Conservation (phyloP, 2,797 vertebrate species). For the Acropternis orthonyx region DNA sequence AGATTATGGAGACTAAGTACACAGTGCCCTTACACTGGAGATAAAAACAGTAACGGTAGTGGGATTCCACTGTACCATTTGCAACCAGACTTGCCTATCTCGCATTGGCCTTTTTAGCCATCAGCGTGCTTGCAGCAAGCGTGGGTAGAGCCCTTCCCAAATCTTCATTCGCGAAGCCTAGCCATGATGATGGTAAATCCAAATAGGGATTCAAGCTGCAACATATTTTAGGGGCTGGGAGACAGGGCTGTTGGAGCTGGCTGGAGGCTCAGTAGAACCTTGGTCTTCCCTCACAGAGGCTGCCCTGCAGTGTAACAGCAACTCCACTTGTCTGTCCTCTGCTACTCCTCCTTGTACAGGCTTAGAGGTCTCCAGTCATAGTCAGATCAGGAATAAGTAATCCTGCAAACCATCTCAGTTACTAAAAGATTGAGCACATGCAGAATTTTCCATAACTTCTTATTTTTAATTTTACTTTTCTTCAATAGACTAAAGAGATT, state of each 20-base stretch:
- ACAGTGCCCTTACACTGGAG: neutral
- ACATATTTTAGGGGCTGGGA: neutral
- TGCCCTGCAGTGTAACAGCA: neutral
- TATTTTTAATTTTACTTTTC: neutral
- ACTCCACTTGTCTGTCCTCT: neutral
- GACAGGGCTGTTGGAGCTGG: neutral
- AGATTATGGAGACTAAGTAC: neutral
- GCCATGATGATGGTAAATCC: neutral
- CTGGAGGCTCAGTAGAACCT: neutral
- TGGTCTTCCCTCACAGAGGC: neutral
- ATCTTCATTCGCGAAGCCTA: too few relatives aligned
- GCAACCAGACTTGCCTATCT: too few relatives aligned
- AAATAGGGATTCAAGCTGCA: neutral
- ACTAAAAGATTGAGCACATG: neutral
- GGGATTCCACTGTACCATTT: too few relatives aligned
- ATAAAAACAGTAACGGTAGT: neutral
- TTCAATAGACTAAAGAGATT: neutral
- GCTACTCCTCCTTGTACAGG: neutral
- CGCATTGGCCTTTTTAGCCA: too few relatives aligned
- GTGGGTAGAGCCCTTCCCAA: too few relatives aligned
- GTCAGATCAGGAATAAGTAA: neutral
- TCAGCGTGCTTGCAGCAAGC: too few relatives aligned
- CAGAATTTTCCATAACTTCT: neutral
- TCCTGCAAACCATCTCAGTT: neutral
- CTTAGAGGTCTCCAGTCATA: neutral